Base-by-base conservation (phyloP, 2,797 vertebrate species). In the Pelochelys cantorii region DNA sequence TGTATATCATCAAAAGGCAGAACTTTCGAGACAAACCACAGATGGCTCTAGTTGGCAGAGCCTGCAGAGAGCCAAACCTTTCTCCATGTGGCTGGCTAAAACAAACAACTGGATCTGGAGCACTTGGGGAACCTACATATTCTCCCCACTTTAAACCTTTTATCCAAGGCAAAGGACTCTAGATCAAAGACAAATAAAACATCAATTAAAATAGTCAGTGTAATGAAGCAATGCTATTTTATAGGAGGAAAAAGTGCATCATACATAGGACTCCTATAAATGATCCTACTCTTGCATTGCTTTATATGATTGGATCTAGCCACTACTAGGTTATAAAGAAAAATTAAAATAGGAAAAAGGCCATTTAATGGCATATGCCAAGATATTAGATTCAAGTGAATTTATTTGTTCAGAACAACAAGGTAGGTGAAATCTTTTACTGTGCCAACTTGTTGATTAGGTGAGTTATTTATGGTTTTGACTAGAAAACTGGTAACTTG, bases 1-100 rank as follows among this genome's bases (percentile, higher is more conserved):
- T 99, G 95, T 99, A 99, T 88, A 99, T 99, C 99, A 99, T 99
- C 98, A 99, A 98, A 89, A 99, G 99, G 97, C 99, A 99, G 98
- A 99, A 99, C 90, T 99, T 99, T 95, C 95, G 97, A 54, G 99
- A 99, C 93, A 99, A 98, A 55, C 99, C 99, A 15, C 99, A 99
- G 96, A 99, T 98, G 42, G 99, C 99, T 91, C 99, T 98, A 20
- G 99, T 99, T 4, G 99, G 99, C 87, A 99, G 97, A 81, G 99
- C 99, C 91, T 99, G 98, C 87, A 99, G 98, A 52, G 98, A 99
- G 25, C 99, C 99, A 68, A 99, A 99, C 48, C 98, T 97, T 96
- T 99, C 99, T 56, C 99, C 99, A 1, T 99, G 99, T 2, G 99
- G 99, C 87, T 99, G 99, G 94, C 99, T 99, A 98, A 99, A 99